phyloP scores from a whole-genome alignment of 2,113 vertebrate species.

The Cyphomyrus discorhynchus region DNA sequence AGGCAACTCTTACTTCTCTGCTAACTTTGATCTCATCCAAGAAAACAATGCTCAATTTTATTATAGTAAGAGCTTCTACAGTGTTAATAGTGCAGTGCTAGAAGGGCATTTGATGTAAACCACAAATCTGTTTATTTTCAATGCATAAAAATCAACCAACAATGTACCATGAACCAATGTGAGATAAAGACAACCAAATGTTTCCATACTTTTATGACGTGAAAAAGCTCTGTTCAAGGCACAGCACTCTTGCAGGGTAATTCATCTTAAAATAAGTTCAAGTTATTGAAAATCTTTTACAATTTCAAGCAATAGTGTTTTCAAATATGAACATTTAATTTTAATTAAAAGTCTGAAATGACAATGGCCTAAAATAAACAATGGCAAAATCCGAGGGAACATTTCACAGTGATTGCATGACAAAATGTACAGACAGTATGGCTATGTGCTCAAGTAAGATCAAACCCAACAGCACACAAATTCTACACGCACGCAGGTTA shows the following conservation, averaged over 20 bases:
- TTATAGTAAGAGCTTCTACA: conserved; percentile 59
- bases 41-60: conserved; percentile 49
- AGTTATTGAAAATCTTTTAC: conserved; percentile 40
- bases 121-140: conserved; percentile 41
- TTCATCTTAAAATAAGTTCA: conserved; percentile 52
- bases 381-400: conserved; percentile 33
- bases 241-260: conserved; percentile 70
- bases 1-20: not conserved
- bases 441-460: conserved; percentile 47
- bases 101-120: conserved; percentile 52
- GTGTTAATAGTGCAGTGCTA: conserved; percentile 60
- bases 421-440: conserved; percentile 42
- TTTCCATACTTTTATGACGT: conserved; percentile 52
- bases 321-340: conserved; percentile 39
- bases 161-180: conserved; percentile 37
- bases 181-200: conserved; percentile 55
- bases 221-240: conserved; percentile 76
- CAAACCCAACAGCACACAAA: conserved; percentile 43
- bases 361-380: conserved; percentile 28
- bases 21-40: not conserved
- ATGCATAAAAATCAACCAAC: conserved; percentile 45
- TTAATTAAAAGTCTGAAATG: conserved; percentile 51
- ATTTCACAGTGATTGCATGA: conserved; percentile 47
- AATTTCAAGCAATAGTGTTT: conserved; percentile 37
- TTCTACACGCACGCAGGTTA: conserved; percentile 27